Evolutionary conservation across 2,888 invertebrate genomes (phyloP), one percentile per base, ranked within the genome.

Genomic region (Agrochola litura): DNA sequence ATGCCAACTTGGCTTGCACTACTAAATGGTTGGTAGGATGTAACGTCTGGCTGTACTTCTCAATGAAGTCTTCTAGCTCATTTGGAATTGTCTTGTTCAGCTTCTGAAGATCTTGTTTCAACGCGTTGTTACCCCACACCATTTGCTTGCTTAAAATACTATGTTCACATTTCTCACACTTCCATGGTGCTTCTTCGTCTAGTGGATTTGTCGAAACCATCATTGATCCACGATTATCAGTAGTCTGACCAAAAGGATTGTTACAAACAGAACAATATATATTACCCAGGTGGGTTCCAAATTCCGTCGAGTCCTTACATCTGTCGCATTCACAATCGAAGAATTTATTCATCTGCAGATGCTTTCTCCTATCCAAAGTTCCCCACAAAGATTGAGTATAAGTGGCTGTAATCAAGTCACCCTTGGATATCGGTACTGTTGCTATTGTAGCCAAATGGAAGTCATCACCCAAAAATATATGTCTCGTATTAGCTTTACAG

Each of bases 301-400:
- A 92, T 91, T 98, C 98, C 0, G 98, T 97, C 8, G 98, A 97
- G 93, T 98, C 98, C 49, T 91, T 93, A 89, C 98, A 98, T 79
- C 98, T 95, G 0, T 94, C 93, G 86, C 98, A 98, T 61, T 93
- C 93, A 89, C 98, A 98, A 70, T 97, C 97, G 85, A 98, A 98
- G 91, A 97, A 98, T 93, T 98, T 98, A 4, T 96, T 95, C 72
- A 95, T 95, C 85, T 95, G 96, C 6, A 98, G 93, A 92, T 97
- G 97, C 85, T 96, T 94, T 85, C 98, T 94, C 68, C 98, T 95
- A 79, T 97, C 97, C 25, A 98, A 94, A 3, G 98, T 98, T 25
- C 98, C 98, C 95, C 97, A 97, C 66, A 98, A 92, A 0, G 97
- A 97, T 91, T 98, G 98, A 0, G 98, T 98, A 89, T 98, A 98